Evolutionary conservation across 2,888 invertebrate genomes (phyloP).

Genomic region (Gari tellinella): DNA sequence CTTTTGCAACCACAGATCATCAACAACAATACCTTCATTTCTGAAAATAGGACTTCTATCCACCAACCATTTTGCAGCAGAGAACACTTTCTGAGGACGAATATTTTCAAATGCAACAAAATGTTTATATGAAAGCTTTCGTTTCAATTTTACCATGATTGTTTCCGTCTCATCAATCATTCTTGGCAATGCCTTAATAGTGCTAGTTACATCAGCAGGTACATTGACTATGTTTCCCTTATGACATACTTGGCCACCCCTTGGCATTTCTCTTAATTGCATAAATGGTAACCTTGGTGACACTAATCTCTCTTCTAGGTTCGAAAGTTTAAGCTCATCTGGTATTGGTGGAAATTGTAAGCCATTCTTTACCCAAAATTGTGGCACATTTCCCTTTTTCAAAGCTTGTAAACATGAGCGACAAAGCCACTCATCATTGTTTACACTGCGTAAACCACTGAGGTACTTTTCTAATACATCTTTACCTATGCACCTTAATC

Average conservation of each 20-base stretch:
- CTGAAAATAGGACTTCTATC: conserved; percentile 34
- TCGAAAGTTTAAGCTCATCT: conserved; percentile 29
- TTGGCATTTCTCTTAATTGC: conserved; percentile 47
- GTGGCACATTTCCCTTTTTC: conserved; percentile 22
- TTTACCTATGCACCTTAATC: neutral
- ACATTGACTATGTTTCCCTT: conserved; percentile 57
- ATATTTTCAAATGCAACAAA: conserved; percentile 45
- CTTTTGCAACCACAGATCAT: conserved; percentile 20
- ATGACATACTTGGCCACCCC: conserved; percentile 47
- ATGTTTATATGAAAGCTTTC: conserved; percentile 28
- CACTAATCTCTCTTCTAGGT: conserved; percentile 54
- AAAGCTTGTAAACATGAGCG: conserved; percentile 12
- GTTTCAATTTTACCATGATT: conserved; percentile 51
- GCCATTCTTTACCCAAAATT: conserved; percentile 30
- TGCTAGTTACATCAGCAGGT: conserved; percentile 31
- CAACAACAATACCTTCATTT: conserved; percentile 37
- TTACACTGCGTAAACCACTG: neutral
- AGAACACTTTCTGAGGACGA: conserved; percentile 37
- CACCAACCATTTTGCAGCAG: conserved; percentile 49
- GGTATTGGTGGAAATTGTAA: conserved; percentile 43
- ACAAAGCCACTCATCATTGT: conserved; percentile 33
- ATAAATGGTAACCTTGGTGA: conserved; percentile 52
- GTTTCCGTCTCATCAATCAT: conserved; percentile 43
- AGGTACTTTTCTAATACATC: neutral
- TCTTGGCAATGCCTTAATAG: conserved; percentile 32